Conservation (phyloP, 2,113 vertebrate genomes). For the Megaptera novaeangliae region DNA sequence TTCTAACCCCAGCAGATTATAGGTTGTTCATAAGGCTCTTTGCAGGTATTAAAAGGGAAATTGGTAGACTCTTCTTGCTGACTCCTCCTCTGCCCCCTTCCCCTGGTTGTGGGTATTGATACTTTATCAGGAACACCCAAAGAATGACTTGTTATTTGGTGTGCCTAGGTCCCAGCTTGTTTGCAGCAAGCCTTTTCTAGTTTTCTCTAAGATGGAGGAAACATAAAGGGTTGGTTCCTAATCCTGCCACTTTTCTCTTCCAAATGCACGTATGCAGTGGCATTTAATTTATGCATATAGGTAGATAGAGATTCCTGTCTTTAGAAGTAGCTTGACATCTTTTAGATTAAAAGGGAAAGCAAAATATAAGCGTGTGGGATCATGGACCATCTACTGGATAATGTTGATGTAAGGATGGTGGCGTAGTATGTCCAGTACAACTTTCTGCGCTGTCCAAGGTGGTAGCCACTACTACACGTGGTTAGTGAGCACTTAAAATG, state of each 20-base stretch:
- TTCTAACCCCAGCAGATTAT: not conserved
- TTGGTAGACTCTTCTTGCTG: not conserved
- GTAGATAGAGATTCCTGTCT: not conserved
- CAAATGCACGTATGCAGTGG: not conserved
- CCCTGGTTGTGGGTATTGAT: not conserved
- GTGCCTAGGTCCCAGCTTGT: not conserved
- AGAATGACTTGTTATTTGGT: not conserved
- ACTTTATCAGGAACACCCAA: not conserved
- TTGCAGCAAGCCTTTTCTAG: not conserved
- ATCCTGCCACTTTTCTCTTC: not conserved
- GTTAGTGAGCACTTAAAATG: not conserved
- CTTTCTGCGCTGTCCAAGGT: rapidly evolving
- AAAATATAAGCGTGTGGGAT: not conserved
- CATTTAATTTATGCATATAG: not conserved
- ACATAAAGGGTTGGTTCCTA: not conserved
- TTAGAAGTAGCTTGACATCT: not conserved
- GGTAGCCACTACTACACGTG: rapidly evolving
- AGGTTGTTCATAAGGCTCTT: not conserved
- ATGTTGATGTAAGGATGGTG: not conserved
- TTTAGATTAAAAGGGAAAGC: not conserved
- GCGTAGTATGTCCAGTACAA: rapidly evolving
- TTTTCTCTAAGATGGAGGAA: not conserved
- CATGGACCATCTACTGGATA: not conserved
- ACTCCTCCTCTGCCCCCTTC: rapidly evolving
- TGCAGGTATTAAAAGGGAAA: not conserved